Base-by-base conservation (phyloP, 2,888 invertebrate genomes). In the Heliconius cydno region DNA sequence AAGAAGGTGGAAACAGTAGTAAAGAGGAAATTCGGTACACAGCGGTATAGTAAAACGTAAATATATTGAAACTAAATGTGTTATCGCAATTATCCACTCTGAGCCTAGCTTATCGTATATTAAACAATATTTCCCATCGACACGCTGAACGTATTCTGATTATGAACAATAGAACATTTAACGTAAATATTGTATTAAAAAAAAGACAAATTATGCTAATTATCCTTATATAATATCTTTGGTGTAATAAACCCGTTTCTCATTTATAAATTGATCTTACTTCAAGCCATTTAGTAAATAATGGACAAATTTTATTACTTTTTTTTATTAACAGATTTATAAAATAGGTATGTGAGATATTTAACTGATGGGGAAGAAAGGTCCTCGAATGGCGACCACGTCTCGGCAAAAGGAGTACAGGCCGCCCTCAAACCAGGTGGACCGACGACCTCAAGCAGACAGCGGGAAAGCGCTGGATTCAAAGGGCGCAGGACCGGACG, bases 11-110 rank as follows among this genome's bases (percentile, higher is more conserved):
- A 22, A 57, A n/a, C 1, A 30, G 1, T 30, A 38, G n/a, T 60
- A 34, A 78, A 38, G 3, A 19, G 10, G 34, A 81, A 79, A 81
- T 46, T 63, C 75, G 60, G 70, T 76, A 41, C 38, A 70, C 60
- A 82, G 70, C 74, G 65, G 30, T 41, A 63, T 34, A 79, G 80
- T 79, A 77, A 52, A 70, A 74, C 72, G 78, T 66, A 79, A 79
- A 81, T 77, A 79, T 81, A 84, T 82, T 82, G 71, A 82, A 82
- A 81, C 77, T 79, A 80, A 82, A 81, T 38, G 74, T 81, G 83
- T 84, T 85, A 86, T 86, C 85, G 78, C 80, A 82, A 82, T 83
- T 84, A 84, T 84, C 83, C 82, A 83, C 83, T 84, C 78, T 82
- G 81, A 79, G 81, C 80, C 70, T 30, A 74, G 82, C 83, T 85